Evolutionary conservation across 2,113 vertebrate genomes (phyloP), one percentile per base, ranked within the genome.

Genomic region (Ciconia stormi): DNA sequence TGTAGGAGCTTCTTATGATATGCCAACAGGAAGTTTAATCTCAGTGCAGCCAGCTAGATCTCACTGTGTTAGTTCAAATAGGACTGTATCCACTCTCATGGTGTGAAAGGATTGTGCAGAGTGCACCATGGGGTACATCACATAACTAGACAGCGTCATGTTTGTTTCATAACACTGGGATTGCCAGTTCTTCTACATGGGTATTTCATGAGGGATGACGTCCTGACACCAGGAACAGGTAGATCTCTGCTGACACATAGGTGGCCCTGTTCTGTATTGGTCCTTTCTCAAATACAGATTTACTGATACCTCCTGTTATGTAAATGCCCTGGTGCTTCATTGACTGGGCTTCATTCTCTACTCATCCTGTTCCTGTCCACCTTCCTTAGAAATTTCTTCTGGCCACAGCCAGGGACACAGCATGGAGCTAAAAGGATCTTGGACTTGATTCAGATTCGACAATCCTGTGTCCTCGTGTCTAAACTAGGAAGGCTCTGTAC

Each of bases 131-230:
- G 29, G 53, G 8, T 42, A 18, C 7, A 15, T 29, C 81, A 70
- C 38, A 38, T 29, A n/a, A 12, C 16, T 13, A 91, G 44, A 13
- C 16, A 22, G 32, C 0, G 0, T 50, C 26, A 23, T 15, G 17
- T 58, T 62, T 9, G 63, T 40, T 4, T 47, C 34, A 11, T 29
- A 63, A 49, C 66, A 21, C 3, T 3, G n/a, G n/a, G 16, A 82
- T 2, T 69, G 42, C 6, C 55, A 46, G 40, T 10, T 49, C 59
- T 65, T 59, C 78, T 42, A 1, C 0, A 1, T 3, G 9, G n/a
- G 2, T 55, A 18, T 40, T 82, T 38, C 55, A 32, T 18, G 25
- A 89, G 42, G 36, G 26, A 18, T 23, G 49, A 38, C 19, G 55
- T 59, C 29, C 38, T 47, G 30, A 29, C 42, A n/a, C 26, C 38